Evolutionary conservation across 2,797 vertebrate genomes (phyloP), one percentile per base, ranked within the genome.

Genomic region (Hozukius guyotensis): DNA sequence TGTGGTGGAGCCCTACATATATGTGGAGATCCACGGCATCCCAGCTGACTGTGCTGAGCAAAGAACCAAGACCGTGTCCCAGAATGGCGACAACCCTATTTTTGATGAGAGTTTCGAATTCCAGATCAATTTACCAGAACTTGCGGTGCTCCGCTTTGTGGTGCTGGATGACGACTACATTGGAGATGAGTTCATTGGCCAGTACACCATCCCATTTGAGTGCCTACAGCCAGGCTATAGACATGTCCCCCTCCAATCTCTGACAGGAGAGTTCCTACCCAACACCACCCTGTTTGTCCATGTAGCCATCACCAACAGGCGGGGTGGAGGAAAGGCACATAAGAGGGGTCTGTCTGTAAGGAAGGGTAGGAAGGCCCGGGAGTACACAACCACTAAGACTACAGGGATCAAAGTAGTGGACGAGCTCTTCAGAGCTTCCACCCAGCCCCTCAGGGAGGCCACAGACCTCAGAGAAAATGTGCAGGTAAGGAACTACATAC

Each of bases 101-200:
- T 98, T 98, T 12, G 97, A 98, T 0, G 97, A 98, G 91, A 98
- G 96, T 83, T 96, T 98, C 89, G 97, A 98, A 92, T 98, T 98
- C 92, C 97, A 98, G 92, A 97, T 98, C 59, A 98, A 98, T 92
- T 94, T 98, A 75, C 97, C 97, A 0, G 97, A 98, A 89, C 93
- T 98, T 69, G 96, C 97, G 0, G 96, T 97, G 8, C 92, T 98
- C 78, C 96, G 97, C 68, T 98, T 98, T 3, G 97, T 98, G 0
- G 97, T 98, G 80, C 94, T 98, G 72, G 97, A 98, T 0, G 97
- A 98, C 0, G 97, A 98, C 90, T 98, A 97, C 93, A 98, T 98
- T 0, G 97, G 97, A 20, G 97, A 98, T 0, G 97, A 98, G 89
- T 98, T 98, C 91, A 98, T 98, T 9, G 97, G 97, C 81, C 97